Percentiles rank a stretch among this genome's conserved stretches.
phyloP scores from a whole-genome alignment of 2,797 vertebrate genomes.

The Coccyzus lansbergi region DNA sequence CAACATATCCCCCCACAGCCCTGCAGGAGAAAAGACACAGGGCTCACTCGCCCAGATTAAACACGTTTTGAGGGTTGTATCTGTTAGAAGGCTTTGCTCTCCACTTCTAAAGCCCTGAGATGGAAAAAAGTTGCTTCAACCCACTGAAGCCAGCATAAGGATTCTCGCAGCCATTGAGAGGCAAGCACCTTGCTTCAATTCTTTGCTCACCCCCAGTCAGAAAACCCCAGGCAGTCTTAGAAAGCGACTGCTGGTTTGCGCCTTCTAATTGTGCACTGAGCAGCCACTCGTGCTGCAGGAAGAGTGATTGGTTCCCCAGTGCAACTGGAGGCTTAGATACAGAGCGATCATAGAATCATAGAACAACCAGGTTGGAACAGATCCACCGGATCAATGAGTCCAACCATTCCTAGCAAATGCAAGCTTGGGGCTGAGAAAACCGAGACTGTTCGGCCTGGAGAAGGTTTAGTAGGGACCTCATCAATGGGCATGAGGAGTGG shows the following conservation, averaged over 20 bases:
- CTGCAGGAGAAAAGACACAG: background rate
- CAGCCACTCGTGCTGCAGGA: background rate
- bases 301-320: background rate
- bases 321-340: background rate
- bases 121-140: background rate
- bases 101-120: background rate
- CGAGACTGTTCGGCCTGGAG: background rate
- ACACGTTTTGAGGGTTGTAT: background rate
- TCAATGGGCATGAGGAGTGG: background rate
- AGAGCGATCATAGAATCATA: background rate
- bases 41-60: background rate
- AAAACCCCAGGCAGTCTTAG: background rate
- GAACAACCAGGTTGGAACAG: too few species aligned
- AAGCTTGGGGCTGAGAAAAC: background rate
- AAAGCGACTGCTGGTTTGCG: background rate
- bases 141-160: background rate
- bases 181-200: background rate
- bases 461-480: background rate
- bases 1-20: background rate
- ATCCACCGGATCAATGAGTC: too few species aligned
- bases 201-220: background rate
- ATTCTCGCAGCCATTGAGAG: background rate
- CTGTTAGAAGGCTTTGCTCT: background rate
- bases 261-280: background rate
- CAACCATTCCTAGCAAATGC: too few species aligned